Evolutionary conservation across 2,797 vertebrate genomes (phyloP), one percentile per base, ranked within the genome.

Genomic region (Moxostoma hubbsi): DNA sequence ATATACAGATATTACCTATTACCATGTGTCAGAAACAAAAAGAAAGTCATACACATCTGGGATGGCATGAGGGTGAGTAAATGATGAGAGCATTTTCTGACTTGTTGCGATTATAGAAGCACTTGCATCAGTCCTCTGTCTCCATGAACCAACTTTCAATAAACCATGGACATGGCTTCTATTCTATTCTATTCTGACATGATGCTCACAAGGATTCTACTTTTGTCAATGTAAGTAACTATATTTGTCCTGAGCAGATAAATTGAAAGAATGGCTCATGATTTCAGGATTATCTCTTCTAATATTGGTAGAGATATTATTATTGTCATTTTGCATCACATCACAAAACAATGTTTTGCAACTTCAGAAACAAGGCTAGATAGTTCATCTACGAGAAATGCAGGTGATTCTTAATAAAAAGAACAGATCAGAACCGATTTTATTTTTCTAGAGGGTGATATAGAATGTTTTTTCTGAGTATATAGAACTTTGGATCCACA

Each of bases 391-490:
- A 36, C 81, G 73, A 81, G 46, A 64, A 50, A 83, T 67, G 71
- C 82, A 81, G 91, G 90, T 91, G 85, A 86, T 66, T 69, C 15
- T 76, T 12, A 58, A 12, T 18, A 18, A 18, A 18, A 18, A 18
- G 1, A 18, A 18, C 18, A 1, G 18, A 18, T 18, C 18, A 18
- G 18, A 18, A 18, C 18, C 1, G 13, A 70, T 7, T 5, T 4
- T 59, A 69, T 66, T 79, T 50, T 74, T 73, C 70, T 49, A 75
- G 86, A 91, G 57, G 86, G 84, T 7, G 12, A 76, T 16, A 86
- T 92, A 0, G 3, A 90, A 16, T 92, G 92, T 81, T 93, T 91
- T 24, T 77, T 89, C 89, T 12, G 89, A 92, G 72, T 91, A 90
- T 71, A 86, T 90, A 89, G 90, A 89, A 57, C 85, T 92, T 7